Base-by-base conservation (phyloP, 2,797 vertebrate species). In the Syngnathus acus region DNA sequence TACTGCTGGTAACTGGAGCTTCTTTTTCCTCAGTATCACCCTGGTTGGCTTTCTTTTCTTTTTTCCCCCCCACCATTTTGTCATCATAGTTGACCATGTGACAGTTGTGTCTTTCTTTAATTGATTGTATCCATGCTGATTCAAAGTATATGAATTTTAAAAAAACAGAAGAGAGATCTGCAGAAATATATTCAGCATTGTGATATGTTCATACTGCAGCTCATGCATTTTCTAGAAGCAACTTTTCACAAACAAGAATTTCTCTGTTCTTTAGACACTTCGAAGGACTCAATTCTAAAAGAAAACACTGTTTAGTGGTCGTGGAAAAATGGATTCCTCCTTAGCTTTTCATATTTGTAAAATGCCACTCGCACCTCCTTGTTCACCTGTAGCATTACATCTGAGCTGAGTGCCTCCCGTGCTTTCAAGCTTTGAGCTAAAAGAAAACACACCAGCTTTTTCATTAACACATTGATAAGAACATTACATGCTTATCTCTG, bases 1-100 rank as follows among this genome's bases (percentile, higher is more conserved):
- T 77, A 74, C 55, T 50, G 55, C 71, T 72, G 60, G 68, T 47
- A 65, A 68, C 75, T 68, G 40, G 3, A 11, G 48, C 64, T 68
- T 54, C 69, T 67, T 68, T 6, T 23, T 7, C 11, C 26, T 57
- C 26, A 50, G 19, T 7, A 50, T 50, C 19, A 11, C 9, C 38
- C 17, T 21, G 16, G 4, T 60, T 59, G 37, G 13, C 54, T 57
- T 57, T 37, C 13, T 16, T n/a, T n/a, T 57, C 9, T 3, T 55
- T 1, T 55, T 55, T 32, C 1, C 14, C 54, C 23, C 3, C n/a
- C 26, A 32, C n/a, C 26, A 32, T 32, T 32, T 32, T 32, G 26
- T 32, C 26, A 37, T 55, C 53, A 57, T 14, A 37, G 37, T 40
- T 40, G n/a, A 42, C 5, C 38, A 21, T 42, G 19, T 6, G 8